Evolutionary conservation across 2,888 invertebrate genomes (phyloP), one percentile per base, ranked within the genome.

Genomic region (Platycheirus albimanus): DNA sequence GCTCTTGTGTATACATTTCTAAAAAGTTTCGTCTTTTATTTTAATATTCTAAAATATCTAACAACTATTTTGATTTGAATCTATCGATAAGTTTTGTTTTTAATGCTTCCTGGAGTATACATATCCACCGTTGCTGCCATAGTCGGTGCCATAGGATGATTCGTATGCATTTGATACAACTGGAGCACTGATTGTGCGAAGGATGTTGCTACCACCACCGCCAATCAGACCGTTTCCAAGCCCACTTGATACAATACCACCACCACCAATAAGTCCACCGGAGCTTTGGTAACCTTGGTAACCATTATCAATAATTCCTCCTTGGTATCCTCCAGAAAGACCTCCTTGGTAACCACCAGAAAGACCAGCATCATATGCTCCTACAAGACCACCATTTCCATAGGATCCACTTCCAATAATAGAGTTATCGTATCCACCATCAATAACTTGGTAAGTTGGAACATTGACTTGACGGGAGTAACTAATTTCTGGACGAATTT

Each of bases 121-220:
- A 63, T 90, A 90, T 79, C 90, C 90, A 36, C 90, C 90, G 64
- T 90, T 90, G 86, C 89, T 86, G 58, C 88, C 90, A 63, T 90
- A 90, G 85, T 89, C 88, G 75, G 90, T 90, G 41, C 87, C 90
- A 20, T 80, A 1, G 19, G 69, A 47, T 66, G 67, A 67, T 43
- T 76, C 75, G 45, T 77, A 70, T 11, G 45, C 11, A n/a, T 17
- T 20, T 7, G 74, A 67, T 7, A 45, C 24, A 17, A 17, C 6
- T 66, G 78, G 74, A 8, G 56, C 36, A 15, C 71, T 72, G 43
- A 56, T 11, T 10, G 49, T 24, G 13, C 11, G 20, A 58, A 24
- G 0, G 17, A 52, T 5, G 0, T 28, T 61, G n/a, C 38, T 30
- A 15, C 54, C 47, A 10, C 70, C 69, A 28, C 45, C 36, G 10